Evolutionary conservation across 2,797 vertebrate genomes (phyloP), one percentile per base, ranked within the genome.

Genomic region (Brotogeris chrysoptera): DNA sequence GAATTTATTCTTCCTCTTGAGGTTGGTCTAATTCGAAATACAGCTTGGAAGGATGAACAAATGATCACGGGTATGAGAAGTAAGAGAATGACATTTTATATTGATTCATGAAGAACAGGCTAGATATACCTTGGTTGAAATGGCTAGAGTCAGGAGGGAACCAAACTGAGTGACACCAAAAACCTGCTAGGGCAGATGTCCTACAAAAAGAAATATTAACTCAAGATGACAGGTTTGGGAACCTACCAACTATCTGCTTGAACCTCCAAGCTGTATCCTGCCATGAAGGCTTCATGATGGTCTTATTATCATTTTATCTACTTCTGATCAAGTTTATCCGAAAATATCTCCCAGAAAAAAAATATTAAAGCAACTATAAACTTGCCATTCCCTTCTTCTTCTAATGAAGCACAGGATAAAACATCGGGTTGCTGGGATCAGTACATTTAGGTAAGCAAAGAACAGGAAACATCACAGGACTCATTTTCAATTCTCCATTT

Each of bases 271-370:
- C 38, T 78, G 6, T 36, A 47, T 11, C 3, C 0, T 5, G 12
- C 49, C 30, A 32, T 2, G 20, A 80, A 49, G n/a, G 6, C 47
- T 86, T 55, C 0, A 0, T 28, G 73, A 18, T 3, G 2, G 25
- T 47, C 59, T 61, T n/a, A 9, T 1, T 12, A 38, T 7, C 57
- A 39, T 36, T 57, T 49, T 32, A 19, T 28, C 32, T 66, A 70
- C 9, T 23, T 66, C 64, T 65, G 14, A 65, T 39, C 5, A 44
- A 73, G 13, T 17, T 77, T 28, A n/a, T 47, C n/a, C 41, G 9
- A 83, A 32, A 77, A 0, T 3, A 66, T 7, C 18, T 64, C 74
- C 47, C 38, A 82, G 38, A 17, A 69, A 60, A 78, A 78, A 70
- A 79, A 66, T 8, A n/a, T 1, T 11, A 73, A 85, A 57, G 44